Evolutionary conservation across 2,113 vertebrate genomes (phyloP).

Genomic region (Ailurus styani): DNA sequence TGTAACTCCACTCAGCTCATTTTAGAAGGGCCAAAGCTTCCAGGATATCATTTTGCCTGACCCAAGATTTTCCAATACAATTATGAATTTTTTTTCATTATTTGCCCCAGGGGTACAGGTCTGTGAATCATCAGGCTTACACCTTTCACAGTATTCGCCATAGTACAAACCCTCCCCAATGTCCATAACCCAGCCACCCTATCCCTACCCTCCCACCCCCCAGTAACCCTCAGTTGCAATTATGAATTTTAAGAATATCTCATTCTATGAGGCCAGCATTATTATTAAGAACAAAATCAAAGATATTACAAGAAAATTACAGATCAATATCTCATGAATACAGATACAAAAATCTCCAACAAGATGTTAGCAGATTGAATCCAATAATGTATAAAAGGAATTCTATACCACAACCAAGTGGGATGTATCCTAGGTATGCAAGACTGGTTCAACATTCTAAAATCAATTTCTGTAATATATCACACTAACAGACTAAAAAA

Average conservation of each 20-base stretch:
- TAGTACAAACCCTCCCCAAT: too few relatives aligned
- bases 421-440: neutral
- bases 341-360: neutral
- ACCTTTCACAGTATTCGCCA: too few relatives aligned
- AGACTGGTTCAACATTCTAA: neutral
- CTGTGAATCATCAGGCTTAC: too few relatives aligned
- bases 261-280: neutral
- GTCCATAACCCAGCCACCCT: too few relatives aligned
- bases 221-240: too few relatives aligned
- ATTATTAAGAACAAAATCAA: neutral
- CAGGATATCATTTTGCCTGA: neutral
- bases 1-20: neutral
- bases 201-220: too few relatives aligned
- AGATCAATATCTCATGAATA: neutral
- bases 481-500: neutral
- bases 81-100: too few relatives aligned
- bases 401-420: neutral
- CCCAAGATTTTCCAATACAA: neutral
- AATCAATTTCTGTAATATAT: neutral
- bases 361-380: neutral
- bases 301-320: neutral
- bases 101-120: too few relatives aligned
- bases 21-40: neutral
- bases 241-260: neutral
- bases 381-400: neutral